Evolutionary conservation across 2,888 invertebrate species (phyloP), one percentile per base, ranked within the genome.

Genomic region (Cyaniris semiargus): DNA sequence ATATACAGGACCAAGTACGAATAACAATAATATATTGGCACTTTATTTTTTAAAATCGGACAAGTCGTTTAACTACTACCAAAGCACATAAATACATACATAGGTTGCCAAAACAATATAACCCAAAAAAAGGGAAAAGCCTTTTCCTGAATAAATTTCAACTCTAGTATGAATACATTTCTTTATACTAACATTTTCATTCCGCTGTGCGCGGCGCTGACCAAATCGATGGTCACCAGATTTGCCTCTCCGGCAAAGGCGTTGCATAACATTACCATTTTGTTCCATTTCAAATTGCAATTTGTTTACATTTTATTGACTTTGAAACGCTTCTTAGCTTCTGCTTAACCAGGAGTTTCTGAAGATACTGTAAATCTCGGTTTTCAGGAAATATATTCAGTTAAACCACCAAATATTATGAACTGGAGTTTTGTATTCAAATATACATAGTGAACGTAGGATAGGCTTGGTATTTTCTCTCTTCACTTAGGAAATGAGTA

Each of bases 241-340:
- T 70, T 60, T 70, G 34, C 70, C 8, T 70, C n/a, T 6, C 70
- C 34, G n/a, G 34, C 70, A 34, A 31, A 31, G 18, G 70, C 70
- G n/a, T 34, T 34, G 70, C 34, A 70, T 70, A 8, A 70, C 18
- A 34, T 70, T 34, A n/a, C 15, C 34, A 18, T 70, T 70, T 70
- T 34, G 70, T n/a, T 70, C 8, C 34, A 15, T 31, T 31, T 6
- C 7, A 7, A 70, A 70, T 31, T 70, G 31, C 70, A 70, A 70
- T 70, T 31, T 70, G 70, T 31, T 70, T 34, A 70, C 34, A 70
- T 70, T 34, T 70, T 70, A 70, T 70, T 34, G n/a, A 34, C 70
- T 70, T 70, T 34, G 31, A 70, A 34, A 31, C 7, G n/a, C 18
- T 18, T 60, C 23, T 60, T 23, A 60, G 23, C 60, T 27, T 23